Evolutionary conservation across 2,888 invertebrate genomes (phyloP).

Genomic region (Drosophila prostipennis): DNA sequence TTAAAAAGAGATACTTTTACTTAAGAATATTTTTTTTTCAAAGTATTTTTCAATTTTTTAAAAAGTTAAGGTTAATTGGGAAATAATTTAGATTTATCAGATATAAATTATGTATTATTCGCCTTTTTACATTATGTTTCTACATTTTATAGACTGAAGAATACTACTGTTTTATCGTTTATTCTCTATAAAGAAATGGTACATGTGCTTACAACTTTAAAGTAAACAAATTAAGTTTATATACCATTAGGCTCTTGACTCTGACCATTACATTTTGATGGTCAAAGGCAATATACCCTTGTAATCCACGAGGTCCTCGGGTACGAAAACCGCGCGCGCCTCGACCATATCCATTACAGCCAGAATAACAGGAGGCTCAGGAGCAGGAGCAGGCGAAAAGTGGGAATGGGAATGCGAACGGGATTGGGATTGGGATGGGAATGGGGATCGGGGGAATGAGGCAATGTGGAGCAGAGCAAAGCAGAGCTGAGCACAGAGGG

Average conservation of each 20-base stretch:
- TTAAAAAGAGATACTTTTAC: too few relatives aligned
- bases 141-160: too few relatives aligned
- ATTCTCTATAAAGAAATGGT: too few relatives aligned
- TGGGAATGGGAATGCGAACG: not conserved
- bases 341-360: conserved; percentile 48
- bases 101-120: too few relatives aligned
- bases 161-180: too few relatives aligned
- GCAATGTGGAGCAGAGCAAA: conserved; percentile 17
- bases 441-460: conserved; percentile 9
- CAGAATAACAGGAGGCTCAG: conserved; percentile 26
- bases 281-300: conserved; percentile 16
- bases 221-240: not conserved
- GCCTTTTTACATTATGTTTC: too few relatives aligned
- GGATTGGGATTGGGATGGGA: conserved; percentile 6
- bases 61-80: too few relatives aligned
- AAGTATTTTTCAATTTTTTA: too few relatives aligned
- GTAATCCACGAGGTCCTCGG: conserved; percentile 12
- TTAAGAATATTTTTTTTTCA: too few relatives aligned
- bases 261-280: conserved; percentile 3
- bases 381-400: conserved; percentile 7
- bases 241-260: not conserved
- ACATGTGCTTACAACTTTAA: not conserved
- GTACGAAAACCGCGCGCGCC: conserved; percentile 43
- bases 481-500: conserved; percentile 15
- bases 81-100: too few relatives aligned